These are phyloP conservation scores for Eupithecia vulgata DNA, from an alignment of 2,888 invertebrate genomes.

Conservation along the genomic window DNA sequence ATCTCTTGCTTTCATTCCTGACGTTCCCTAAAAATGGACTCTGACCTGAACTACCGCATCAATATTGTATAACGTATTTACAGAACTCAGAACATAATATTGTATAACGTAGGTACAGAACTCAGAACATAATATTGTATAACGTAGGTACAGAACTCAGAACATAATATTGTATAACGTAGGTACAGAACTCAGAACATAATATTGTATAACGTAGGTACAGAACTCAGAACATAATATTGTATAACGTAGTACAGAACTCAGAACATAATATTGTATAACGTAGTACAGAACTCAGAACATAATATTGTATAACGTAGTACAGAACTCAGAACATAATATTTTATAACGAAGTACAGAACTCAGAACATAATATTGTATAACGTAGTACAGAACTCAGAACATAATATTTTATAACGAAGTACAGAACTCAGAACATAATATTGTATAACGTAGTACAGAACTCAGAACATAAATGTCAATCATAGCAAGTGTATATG, in stretches of 20 bases:
- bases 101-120: neutral
- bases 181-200: neutral
- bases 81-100: neutral
- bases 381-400: neutral
- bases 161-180: neutral
- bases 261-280: neutral
- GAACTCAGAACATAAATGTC: neutral
- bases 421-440: neutral
- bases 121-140: neutral
- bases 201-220: neutral
- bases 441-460: neutral
- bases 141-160: neutral
- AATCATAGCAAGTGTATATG: neutral
- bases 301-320: neutral
- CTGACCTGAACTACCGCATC: neutral
- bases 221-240: neutral
- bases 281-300: neutral
- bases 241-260: neutral
- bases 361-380: neutral
- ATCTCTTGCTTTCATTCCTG: neutral
- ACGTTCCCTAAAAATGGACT: neutral
- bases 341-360: neutral
- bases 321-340: neutral
- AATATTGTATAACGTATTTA: neutral
- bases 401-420: neutral